phyloP scores from a whole-genome alignment of 2,888 invertebrate species.

The Hyppa rectilinea region DNA sequence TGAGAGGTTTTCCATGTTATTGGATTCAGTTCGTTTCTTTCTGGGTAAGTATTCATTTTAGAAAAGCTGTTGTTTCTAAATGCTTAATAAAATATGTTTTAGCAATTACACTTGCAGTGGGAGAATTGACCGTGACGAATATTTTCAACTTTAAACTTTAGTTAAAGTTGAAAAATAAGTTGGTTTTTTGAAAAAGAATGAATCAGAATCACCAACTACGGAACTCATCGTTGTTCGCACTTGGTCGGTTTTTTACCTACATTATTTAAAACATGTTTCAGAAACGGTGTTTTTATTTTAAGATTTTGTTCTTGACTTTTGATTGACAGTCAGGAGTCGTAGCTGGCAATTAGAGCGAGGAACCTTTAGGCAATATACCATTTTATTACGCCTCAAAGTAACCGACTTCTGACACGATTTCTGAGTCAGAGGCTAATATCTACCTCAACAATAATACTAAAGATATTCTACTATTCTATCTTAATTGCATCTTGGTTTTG shows the following conservation, averaged over 20 bases:
- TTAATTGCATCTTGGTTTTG: conserved; percentile 30
- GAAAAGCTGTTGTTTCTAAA: too few relatives aligned
- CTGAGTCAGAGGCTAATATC: conserved; percentile 26
- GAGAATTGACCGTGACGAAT: too few relatives aligned
- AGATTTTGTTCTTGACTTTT: conserved; percentile 28
- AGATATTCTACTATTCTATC: conserved; percentile 16
- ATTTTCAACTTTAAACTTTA: too few relatives aligned
- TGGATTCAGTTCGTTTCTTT: not conserved
- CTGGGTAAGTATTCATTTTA: not conserved
- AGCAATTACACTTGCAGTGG: too few relatives aligned
- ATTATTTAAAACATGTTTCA: too few relatives aligned
- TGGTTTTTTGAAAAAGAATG: too few relatives aligned
- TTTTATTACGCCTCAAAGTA: not conserved
- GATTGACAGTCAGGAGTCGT: conserved; percentile 41
- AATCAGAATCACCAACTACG: too few relatives aligned
- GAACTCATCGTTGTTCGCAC: too few relatives aligned
- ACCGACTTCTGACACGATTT: conserved; percentile 23
- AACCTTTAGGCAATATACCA: conserved; percentile 24
- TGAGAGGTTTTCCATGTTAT: not conserved
- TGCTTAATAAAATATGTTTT: too few relatives aligned
- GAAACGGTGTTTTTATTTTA: not conserved
- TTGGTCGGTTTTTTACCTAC: too few relatives aligned
- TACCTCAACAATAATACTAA: not conserved
- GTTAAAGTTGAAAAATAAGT: too few relatives aligned
- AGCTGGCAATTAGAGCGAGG: conserved; percentile 27